Evolutionary conservation across 2,888 invertebrate genomes (phyloP).

Genomic region (Phlogophora meticulosa): DNA sequence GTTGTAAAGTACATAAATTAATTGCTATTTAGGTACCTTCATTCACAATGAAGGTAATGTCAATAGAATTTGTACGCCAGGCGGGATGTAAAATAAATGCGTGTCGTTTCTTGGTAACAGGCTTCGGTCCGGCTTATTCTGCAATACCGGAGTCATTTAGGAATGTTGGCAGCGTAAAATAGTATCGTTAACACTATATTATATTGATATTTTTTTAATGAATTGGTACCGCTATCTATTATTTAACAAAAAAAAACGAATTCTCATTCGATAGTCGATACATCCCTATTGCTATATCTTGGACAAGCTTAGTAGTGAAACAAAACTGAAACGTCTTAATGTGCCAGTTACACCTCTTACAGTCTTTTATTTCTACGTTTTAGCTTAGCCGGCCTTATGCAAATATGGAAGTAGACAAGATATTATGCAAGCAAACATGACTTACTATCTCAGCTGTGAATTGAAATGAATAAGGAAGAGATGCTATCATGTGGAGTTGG

Average conservation of each 20-base stretch:
- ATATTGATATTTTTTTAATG: too few relatives aligned
- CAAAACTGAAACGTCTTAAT: too few relatives aligned
- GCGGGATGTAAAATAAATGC: not conserved
- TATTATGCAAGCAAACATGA: slow-evolving; percentile 30
- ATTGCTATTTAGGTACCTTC: slow-evolving; percentile 22
- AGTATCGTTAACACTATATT: too few relatives aligned
- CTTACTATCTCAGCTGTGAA: slow-evolving; percentile 31
- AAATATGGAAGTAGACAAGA: slow-evolving; percentile 27
- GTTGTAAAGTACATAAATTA: slow-evolving; percentile 25
- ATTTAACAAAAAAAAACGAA: too few relatives aligned
- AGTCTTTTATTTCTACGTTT: slow-evolving; percentile 16
- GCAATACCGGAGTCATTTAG: too few relatives aligned
- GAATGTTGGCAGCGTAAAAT: too few relatives aligned
- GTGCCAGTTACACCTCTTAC: not conserved
- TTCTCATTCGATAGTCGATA: too few relatives aligned
- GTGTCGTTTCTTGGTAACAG: not conserved
- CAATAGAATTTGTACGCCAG: slow-evolving; percentile 9
- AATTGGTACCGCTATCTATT: too few relatives aligned
- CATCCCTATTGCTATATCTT: too few relatives aligned
- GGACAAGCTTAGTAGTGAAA: too few relatives aligned
- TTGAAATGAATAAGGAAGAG: slow-evolving; percentile 41
- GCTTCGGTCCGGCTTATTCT: too few relatives aligned
- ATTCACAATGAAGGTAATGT: slow-evolving; percentile 7
- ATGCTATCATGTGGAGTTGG: slow-evolving; percentile 20
- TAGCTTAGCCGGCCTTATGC: slow-evolving; percentile 16